phyloP scores from a whole-genome alignment of 1,140 invertebrate species.

The Drosophila kohkoa region DNA sequence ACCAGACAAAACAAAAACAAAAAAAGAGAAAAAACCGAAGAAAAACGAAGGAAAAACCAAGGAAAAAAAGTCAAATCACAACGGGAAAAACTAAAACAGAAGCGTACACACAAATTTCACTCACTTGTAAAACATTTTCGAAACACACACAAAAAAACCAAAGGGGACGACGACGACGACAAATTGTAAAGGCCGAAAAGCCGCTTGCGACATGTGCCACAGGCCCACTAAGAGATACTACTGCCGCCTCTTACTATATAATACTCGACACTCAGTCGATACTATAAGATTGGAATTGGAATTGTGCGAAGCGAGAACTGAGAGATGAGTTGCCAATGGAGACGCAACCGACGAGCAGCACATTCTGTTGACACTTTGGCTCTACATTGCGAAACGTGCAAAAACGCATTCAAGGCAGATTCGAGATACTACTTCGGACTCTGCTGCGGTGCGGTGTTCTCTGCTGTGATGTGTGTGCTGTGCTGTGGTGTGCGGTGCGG shows the following conservation, averaged over 20 bases:
- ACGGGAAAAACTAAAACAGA: slow-evolving; percentile 29
- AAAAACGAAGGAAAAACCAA: slow-evolving; percentile 13
- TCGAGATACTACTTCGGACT: slow-evolving; percentile 16
- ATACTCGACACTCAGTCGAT: background rate
- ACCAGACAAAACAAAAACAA: slow-evolving; percentile 28
- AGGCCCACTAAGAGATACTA: slow-evolving; percentile 3
- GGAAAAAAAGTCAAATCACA: slow-evolving; percentile 22
- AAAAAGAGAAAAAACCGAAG: background rate
- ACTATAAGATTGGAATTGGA: slow-evolving; percentile 15
- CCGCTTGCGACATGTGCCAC: slow-evolving; percentile 36
- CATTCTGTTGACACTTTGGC: slow-evolving; percentile 46
- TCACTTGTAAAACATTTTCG: slow-evolving; percentile 77
- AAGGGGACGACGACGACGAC: slow-evolving; percentile 40
- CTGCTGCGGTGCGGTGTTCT: background rate
- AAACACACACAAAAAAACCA: slow-evolving; percentile 29
- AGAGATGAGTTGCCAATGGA: slow-evolving; percentile 2
- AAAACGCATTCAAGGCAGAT: slow-evolving; percentile 35
- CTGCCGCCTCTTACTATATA: background rate
- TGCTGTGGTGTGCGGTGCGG: background rate
- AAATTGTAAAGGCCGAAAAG: slow-evolving; percentile 64
- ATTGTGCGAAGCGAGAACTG: background rate
- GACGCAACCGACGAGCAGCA: background rate
- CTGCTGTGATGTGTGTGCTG: slow-evolving; percentile 10
- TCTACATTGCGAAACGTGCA: slow-evolving; percentile 44
- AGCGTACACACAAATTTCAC: slow-evolving; percentile 61